Evolutionary conservation across 2,797 vertebrate genomes (phyloP), one percentile per base, ranked within the genome.

Genomic region (Pogoniulus pusillus): DNA sequence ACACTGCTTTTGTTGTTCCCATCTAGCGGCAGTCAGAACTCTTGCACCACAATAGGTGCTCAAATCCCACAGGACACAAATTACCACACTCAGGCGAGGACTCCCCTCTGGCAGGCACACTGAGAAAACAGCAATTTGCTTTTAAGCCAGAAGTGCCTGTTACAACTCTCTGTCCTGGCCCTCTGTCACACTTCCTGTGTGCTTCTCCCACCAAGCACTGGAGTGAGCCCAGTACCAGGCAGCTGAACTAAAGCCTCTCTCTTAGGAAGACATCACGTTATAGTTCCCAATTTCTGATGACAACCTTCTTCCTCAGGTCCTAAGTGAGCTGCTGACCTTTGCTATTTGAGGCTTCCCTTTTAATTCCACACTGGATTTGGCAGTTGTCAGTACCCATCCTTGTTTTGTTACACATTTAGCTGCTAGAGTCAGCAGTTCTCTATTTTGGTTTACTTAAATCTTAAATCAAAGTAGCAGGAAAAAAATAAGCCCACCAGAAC

Each of bases 401-500:
- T 7, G 45, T 82, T 74, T 41, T 80, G 47, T 4, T 8, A 24
- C 3, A 17, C 65, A 30, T 41, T 84, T 39, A 17, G 57, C 58
- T 65, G 26, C 68, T 47, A 58, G 10, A 58, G 30, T 29, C 41
- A 79, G 27, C 6, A 47, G 20, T 17, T 13, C 32, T 80, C 37
- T 70, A 16, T 60, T 71, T 47, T 26, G 49, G 13, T 32, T 47
- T 51, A 54, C 27, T 73, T 76, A 63, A 58, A 59, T 43, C 37
- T 78, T 43, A 0, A 0, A 24, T 18, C 9, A 62, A 62, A 65
- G 94, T 69, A 49, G 30, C 15, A 32, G 15, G 14, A 1, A 14
- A 30, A 18, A 2, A 13, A 16, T 14, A 13, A 23, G 26, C 1
- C 0, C 7, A 43, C 9, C 34, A 64, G 37, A 55, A 7, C 3